Percentiles rank a stretch among this genome's conserved stretches.
Conservation (phyloP, 2,113 vertebrate species). For the Coturnix japonica region DNA sequence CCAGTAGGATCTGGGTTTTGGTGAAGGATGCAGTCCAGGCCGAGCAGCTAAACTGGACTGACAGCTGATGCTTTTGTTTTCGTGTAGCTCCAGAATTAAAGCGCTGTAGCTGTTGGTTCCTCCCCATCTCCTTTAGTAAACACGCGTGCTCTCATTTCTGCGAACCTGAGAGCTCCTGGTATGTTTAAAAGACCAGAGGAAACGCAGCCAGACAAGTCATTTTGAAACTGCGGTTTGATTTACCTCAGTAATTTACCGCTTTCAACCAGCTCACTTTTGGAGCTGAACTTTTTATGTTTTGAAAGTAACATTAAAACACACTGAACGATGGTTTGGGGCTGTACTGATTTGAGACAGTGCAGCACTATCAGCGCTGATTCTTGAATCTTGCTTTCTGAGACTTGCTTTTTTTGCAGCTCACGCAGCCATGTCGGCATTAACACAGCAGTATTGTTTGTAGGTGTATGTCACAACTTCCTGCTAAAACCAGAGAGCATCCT, state of each 20-base stretch:
- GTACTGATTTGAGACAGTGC: background rate
- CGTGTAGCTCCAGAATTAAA: background rate
- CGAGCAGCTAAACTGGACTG: background rate
- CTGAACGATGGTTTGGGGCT: background rate
- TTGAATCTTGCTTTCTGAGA: background rate
- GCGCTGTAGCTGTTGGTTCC: background rate
- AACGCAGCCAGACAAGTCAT: background rate
- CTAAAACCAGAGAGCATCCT: background rate
- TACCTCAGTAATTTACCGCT: background rate
- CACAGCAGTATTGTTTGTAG: fast-evolving
- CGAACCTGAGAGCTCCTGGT: background rate
- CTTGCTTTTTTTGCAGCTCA: background rate
- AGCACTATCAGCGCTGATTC: background rate
- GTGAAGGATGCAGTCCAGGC: background rate
- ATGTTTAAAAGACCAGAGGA: background rate
- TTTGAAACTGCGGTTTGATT: background rate
- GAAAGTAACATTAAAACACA: background rate
- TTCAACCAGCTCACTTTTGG: background rate
- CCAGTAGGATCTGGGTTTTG: background rate
- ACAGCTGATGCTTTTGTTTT: background rate
- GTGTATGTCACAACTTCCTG: background rate
- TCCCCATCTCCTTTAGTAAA: background rate
- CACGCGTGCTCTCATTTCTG: fast-evolving
- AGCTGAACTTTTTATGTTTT: background rate
- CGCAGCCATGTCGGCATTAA: background rate